Evolutionary conservation across 1,140 invertebrate species (phyloP), one percentile per base, ranked within the genome.

Genomic region (Mizuhopecten yessoensis): DNA sequence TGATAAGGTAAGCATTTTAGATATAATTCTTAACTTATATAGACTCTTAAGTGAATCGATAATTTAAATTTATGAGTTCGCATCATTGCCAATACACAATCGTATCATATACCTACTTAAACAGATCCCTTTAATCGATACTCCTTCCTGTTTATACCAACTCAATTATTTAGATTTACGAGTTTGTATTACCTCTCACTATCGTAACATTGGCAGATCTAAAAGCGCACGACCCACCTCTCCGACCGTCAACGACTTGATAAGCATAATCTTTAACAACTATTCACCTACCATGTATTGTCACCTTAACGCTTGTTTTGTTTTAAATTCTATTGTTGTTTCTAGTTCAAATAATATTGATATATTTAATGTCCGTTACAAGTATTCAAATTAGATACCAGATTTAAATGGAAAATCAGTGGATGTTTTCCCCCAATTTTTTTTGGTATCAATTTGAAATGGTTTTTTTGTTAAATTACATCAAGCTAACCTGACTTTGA

Each of bases 111-210:
- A 75, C 57, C 57, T 75, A 75, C 57, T 75, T 75, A 75, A 75
- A 75, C 57, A n/a, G 57, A 7, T 9, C 17, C 5, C 23, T 75
- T 75, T 75, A 29, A 75, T 75, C 57, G 11, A 75, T 75, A 75
- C 23, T 1, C 42, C 42, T 45, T 45, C 9, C 42, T 45, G 42
- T 45, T 45, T 75, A 75, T 75, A 75, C n/a, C 57, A 5, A 75
- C 57, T 75, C n/a, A 29, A 75, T 75, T 75, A 75, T 75, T 75
- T 75, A 75, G 57, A 75, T 75, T 75, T 75, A 75, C 29, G 57
- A 75, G 57, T 75, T 75, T 75, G 57, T 75, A 75, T 75, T 75
- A 75, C 29, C 57, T 5, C 57, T 29, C n/a, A 9, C 57, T 3
- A 75, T 75, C 57, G 57, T 75, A 29, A 75, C 57, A 75, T 75